Percentiles rank a stretch among this genome's conserved stretches.
phyloP scores from a whole-genome alignment of 2,113 vertebrate genomes.

The Hirundichthys speculiger region DNA sequence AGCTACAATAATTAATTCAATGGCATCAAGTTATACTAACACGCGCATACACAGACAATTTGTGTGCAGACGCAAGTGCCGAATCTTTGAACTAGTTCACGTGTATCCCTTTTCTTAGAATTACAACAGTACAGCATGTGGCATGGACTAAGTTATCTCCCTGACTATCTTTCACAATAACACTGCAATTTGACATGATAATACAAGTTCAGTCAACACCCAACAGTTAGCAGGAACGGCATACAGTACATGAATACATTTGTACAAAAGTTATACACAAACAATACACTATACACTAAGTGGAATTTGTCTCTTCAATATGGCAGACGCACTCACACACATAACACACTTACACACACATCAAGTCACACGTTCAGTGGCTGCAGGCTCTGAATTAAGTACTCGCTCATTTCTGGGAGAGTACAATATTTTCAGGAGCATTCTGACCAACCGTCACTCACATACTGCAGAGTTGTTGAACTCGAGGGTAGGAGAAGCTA shows the following conservation, averaged over 20 bases:
- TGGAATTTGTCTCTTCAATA: constrained; percentile 57
- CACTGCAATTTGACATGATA: constrained; percentile 74
- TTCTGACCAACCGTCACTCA: constrained; percentile 45
- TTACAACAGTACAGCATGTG: constrained; percentile 56
- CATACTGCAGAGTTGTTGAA: constrained; percentile 59
- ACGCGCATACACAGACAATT: constrained; percentile 55
- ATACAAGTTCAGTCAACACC: constrained; percentile 64
- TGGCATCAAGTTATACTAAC: constrained; percentile 55
- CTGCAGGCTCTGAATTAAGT: constrained; percentile 44
- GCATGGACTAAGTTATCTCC: constrained; percentile 59
- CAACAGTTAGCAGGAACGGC: constrained; percentile 75
- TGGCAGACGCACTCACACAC: constrained; percentile 32
- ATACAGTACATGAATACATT: constrained; percentile 71
- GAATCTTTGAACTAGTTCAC: constrained; percentile 38
- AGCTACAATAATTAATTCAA: constrained; percentile 59
- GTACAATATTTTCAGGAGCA: constrained; percentile 43
- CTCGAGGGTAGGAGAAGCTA: constrained; percentile 84
- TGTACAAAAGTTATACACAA: constrained; percentile 77
- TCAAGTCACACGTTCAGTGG: constrained; percentile 33
- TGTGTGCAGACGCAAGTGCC: constrained; percentile 39
- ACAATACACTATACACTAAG: constrained; percentile 66
- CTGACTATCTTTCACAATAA: constrained; percentile 71
- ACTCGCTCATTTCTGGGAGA: constrained; percentile 28
- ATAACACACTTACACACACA: constrained; percentile 22
- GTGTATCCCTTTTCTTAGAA: constrained; percentile 46